phyloP scores from a whole-genome alignment of 2,113 vertebrate species.

The Dunckerocampus dactyliophorus region DNA sequence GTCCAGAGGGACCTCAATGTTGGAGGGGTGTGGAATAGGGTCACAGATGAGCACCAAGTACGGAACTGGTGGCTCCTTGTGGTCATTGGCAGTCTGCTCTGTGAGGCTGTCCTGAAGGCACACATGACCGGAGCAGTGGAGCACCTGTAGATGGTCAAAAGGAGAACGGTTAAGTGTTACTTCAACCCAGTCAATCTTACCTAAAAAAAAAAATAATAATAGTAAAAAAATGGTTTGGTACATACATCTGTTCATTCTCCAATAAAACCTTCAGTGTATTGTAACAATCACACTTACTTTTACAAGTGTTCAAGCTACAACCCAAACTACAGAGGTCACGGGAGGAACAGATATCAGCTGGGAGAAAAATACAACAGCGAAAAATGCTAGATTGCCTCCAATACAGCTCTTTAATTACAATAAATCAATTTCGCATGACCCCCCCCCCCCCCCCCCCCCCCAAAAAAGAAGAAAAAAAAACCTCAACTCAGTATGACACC shows the following conservation, averaged over 20 bases:
- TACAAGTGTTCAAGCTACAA: too few species aligned
- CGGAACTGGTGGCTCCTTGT: conserved; percentile 81
- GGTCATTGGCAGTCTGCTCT: conserved; percentile 74
- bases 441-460: too few species aligned
- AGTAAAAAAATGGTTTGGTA: not conserved
- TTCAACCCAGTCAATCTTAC: not conserved
- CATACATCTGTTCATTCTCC: not conserved
- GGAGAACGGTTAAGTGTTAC: not conserved
- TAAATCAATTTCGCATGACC: too few species aligned
- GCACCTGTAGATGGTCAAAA: conserved; percentile 72
- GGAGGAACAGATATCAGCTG: too few species aligned
- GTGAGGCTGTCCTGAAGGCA: conserved; percentile 75
- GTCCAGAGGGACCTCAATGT: conserved; percentile 96
- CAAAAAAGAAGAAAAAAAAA: too few species aligned
- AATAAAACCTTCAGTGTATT: too few species aligned
- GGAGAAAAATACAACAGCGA: too few species aligned
- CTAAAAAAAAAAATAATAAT: not conserved
- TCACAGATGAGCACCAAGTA: conserved; percentile 96
- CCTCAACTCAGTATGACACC: too few species aligned
- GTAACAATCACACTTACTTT: too few species aligned
- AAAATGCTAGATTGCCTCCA: too few species aligned
- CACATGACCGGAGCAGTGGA: conserved; percentile 91
- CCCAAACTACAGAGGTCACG: too few species aligned
- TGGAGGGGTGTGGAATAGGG: conserved; percentile 94
- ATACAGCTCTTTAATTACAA: too few species aligned